phyloP scores from a whole-genome alignment of 30 jellyfish, hydroid and myxozoan species.

The Hydractinia symbiolongicarpus region DNA sequence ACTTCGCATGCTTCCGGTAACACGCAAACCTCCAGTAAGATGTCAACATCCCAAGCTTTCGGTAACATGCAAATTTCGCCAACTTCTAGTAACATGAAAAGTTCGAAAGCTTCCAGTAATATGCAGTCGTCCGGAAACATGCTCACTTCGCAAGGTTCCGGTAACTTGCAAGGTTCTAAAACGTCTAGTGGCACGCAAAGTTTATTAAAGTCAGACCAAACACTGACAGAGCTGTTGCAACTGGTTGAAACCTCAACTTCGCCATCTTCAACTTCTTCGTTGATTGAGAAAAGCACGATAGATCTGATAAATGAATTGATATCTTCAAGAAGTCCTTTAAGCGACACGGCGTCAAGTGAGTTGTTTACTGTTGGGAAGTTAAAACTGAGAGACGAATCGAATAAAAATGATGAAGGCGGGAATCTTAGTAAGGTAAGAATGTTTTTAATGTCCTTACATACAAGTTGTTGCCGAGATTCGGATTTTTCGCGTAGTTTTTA shows the following conservation, averaged over 20 bases:
- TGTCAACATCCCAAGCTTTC: too few species aligned
- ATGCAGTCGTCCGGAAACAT: neutral
- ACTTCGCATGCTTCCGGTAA: too few species aligned
- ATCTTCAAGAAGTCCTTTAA: neutral
- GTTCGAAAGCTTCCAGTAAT: neutral
- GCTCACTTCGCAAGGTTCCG: neutral
- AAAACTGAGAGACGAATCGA: too few species aligned
- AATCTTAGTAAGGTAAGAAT: too few species aligned
- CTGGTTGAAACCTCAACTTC: neutral
- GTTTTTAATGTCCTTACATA: too few species aligned
- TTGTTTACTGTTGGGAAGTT: too few species aligned
- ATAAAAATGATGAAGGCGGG: too few species aligned
- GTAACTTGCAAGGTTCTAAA: neutral
- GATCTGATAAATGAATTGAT: neutral
- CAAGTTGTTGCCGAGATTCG: too few species aligned
- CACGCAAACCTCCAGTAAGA: too few species aligned
- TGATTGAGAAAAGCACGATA: neutral
- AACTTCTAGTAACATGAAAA: too few species aligned
- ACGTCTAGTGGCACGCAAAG: neutral
- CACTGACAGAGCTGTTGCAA: conserved; percentile 1
- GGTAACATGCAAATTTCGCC: too few species aligned
- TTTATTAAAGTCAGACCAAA: neutral
- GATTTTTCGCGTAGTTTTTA: too few species aligned
- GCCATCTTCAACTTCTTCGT: neutral
- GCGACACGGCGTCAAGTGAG: neutral